These are phyloP conservation scores for Notechis scutatus DNA, from an alignment of 2,113 vertebrate species.

Conservation along the genomic window DNA sequence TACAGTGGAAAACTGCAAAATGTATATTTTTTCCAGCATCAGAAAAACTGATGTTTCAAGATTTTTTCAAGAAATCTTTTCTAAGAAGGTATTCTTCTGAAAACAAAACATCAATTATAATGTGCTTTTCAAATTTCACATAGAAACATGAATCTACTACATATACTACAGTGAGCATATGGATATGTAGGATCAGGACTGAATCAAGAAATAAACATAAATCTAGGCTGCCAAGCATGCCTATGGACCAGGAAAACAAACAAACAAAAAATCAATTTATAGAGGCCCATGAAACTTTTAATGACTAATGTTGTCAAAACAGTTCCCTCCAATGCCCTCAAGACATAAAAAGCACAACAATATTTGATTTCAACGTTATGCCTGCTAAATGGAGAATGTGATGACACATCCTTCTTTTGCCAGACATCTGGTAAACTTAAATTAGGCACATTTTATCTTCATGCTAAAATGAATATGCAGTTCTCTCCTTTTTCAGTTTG, in stretches of 20 bases:
- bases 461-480: neutral
- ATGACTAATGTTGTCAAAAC: neutral
- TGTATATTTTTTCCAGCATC: neutral
- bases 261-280: neutral
- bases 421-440: neutral
- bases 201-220: neutral
- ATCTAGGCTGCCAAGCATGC: neutral
- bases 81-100: neutral
- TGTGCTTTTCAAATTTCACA: neutral
- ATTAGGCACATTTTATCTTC: neutral
- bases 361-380: neutral
- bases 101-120: neutral
- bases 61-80: neutral
- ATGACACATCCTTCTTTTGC: neutral
- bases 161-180: neutral
- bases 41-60: no score
- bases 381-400: neutral
- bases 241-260: neutral
- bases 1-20: neutral
- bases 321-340: neutral
- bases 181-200: neutral
- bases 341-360: neutral
- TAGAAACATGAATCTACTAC: neutral
- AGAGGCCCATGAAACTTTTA: neutral
- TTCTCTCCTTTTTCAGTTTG: neutral